These are phyloP conservation scores for Aldrovandia affinis DNA, from an alignment of 2,797 vertebrate genomes.

Conservation along the genomic window DNA sequence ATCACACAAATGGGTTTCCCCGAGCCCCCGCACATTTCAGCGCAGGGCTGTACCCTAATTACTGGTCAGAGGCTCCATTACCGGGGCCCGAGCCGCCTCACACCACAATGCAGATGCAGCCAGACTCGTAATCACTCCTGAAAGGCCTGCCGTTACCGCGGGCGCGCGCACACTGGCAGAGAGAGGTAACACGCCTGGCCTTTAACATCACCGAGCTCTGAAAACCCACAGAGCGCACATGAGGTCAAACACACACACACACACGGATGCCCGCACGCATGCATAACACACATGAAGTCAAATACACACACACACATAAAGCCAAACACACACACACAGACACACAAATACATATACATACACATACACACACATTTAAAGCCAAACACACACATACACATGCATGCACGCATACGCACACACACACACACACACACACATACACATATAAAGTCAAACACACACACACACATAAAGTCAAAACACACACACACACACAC, in stretches of 20 bases:
- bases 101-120: constrained; percentile 64
- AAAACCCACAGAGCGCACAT: no score
- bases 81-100: constrained; percentile 47
- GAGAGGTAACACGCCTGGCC: background rate
- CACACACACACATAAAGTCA: background rate
- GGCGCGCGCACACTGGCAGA: no score
- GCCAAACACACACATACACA: background rate
- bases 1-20: constrained; percentile 77
- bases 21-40: constrained; percentile 78
- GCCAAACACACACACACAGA: background rate
- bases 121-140: constrained; percentile 70
- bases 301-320: background rate
- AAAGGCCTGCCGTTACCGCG: constrained; percentile 62
- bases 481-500: background rate
- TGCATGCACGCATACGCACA: background rate
- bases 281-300: background rate
- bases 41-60: constrained; percentile 77
- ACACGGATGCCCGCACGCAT: background rate
- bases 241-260: background rate
- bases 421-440: background rate
- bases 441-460: background rate
- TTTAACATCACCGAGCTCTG: no score
- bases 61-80: constrained; percentile 80
- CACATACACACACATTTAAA: no score
- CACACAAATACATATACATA: no score